Percentiles rank a stretch among this genome's conserved stretches.
Evolutionary conservation across 2,888 invertebrate species (phyloP).

Genomic region (Phortica magna): DNA sequence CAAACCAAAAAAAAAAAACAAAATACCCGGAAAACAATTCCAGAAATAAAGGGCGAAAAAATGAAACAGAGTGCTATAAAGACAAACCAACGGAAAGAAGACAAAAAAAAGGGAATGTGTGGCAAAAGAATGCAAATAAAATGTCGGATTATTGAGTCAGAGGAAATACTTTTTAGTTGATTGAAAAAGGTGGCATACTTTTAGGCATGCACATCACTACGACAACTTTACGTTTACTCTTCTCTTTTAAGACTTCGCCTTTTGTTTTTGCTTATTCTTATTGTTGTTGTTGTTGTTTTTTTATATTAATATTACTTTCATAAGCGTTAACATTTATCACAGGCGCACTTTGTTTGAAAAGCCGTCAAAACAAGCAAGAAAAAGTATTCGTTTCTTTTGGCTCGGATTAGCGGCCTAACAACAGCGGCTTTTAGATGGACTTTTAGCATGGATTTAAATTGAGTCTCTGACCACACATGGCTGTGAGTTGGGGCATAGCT

Average conservation of each 20-base stretch:
- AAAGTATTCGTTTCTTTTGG: too few species aligned
- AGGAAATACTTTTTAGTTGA: slow-evolving; percentile 37
- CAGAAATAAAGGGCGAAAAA: background rate
- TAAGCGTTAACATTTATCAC: background rate
- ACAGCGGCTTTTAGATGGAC: too few species aligned
- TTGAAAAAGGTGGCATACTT: slow-evolving; percentile 32
- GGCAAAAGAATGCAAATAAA: slow-evolving; percentile 62
- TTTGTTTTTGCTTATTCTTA: too few species aligned
- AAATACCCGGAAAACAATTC: background rate
- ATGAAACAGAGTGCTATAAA: background rate
- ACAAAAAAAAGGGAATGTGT: background rate
- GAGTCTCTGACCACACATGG: too few species aligned
- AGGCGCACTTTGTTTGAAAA: background rate
- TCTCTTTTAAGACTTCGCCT: background rate
- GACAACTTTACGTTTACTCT: background rate
- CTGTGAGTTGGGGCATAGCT: too few species aligned
- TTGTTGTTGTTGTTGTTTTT: background rate
- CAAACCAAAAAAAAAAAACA: background rate
- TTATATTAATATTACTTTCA: background rate
- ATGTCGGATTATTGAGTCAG: slow-evolving; percentile 67
- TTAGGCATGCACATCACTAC: background rate
- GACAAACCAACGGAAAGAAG: slow-evolving; percentile 1
- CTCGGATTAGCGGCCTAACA: too few species aligned
- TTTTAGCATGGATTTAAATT: too few species aligned
- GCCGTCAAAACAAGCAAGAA: background rate